Conservation (phyloP, 2,888 invertebrate genomes). For the Leucophenga maculata region DNA sequence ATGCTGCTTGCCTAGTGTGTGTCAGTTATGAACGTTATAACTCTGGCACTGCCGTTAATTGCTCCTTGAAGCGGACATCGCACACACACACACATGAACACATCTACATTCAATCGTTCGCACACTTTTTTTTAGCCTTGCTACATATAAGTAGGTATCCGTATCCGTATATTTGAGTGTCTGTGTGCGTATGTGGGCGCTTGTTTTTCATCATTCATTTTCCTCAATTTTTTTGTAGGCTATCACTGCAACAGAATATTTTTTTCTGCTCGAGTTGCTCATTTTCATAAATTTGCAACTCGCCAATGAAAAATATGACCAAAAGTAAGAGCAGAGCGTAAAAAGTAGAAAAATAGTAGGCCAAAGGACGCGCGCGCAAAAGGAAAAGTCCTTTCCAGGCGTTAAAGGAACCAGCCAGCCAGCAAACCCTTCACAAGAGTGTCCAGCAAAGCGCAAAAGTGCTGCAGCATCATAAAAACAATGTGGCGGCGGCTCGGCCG, state of each 20-base stretch:
- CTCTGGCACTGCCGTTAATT: conserved; percentile 62
- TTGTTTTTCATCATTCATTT: conserved; percentile 6
- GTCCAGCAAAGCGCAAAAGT: conserved; percentile 11
- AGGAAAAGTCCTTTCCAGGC: conserved; percentile 29
- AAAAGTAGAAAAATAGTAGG: conserved; percentile 27
- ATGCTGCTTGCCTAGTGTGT: conserved; percentile 39
- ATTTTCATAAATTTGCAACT: conserved; percentile 61
- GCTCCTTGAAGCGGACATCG: conserved; percentile 59
- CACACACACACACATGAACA: no score
- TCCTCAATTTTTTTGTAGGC: conserved; percentile 11
- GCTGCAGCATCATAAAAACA: not conserved
- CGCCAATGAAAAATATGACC: conserved; percentile 37
- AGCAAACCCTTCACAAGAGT: not conserved
- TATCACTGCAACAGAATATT: conserved; percentile 44
- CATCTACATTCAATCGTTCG: no score
- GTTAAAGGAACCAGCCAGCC: not conserved
- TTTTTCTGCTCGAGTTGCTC: conserved; percentile 45
- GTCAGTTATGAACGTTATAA: conserved; percentile 51
- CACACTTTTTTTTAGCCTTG: conserved; percentile 50
- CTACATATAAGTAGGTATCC: conserved; percentile 9
- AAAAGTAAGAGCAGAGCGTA: not conserved
- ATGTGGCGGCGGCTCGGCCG: not conserved
- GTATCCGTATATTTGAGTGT: not conserved
- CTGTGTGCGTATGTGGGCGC: not conserved
- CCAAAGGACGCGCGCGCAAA: conserved; percentile 55